Base-by-base conservation (phyloP, 2,113 vertebrate genomes). In the Oplegnathus fasciatus region DNA sequence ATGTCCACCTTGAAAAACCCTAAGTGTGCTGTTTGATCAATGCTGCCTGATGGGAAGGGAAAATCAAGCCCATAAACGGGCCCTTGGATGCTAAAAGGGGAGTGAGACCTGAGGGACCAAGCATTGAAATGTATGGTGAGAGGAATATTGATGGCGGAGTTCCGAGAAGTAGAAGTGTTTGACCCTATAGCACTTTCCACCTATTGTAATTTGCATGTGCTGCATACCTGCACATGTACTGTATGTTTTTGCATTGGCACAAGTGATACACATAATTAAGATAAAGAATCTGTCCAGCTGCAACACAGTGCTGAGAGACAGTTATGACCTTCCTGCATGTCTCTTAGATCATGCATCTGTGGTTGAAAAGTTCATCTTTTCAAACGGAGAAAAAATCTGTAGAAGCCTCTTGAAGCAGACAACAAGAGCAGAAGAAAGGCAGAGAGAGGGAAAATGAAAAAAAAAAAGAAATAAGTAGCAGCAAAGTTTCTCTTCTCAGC, bases 21-120 rank as follows among this genome's bases (percentile, higher is more conserved):
- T 93, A 94, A 95, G 94, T 92, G 92, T 94, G 92, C 88, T 93
- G 89, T 95, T 94, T 95, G 94, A 95, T 94, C 93, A 93, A 94
- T 95, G 93, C 90, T 70, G 92, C 88, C 94, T 95, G 92, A 95
- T 95, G 93, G 95, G 90, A 95, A 94, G 88, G 73, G 92, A 89
- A 95, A 95, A 95, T 95, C 95, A 95, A 94, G 93, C 87, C 93
- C 85, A 92, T 95, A 94, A 95, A 93, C 91, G 75, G 93, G 94
- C 92, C 94, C 94, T 94, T 95, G 93, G 91, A 93, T 93, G 93
- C 94, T 94, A 94, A 94, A 94, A 96, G 82, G 75, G 90, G 92
- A 91, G 91, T 50, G 48, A 89, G 93, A 90, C 93, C 94, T 92
- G 77, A 86, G 92, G 93, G 94, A 94, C 88, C 1, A 8, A 48